Conservation (phyloP, 2,113 vertebrate species). For the Centrocercus urophasianus region DNA sequence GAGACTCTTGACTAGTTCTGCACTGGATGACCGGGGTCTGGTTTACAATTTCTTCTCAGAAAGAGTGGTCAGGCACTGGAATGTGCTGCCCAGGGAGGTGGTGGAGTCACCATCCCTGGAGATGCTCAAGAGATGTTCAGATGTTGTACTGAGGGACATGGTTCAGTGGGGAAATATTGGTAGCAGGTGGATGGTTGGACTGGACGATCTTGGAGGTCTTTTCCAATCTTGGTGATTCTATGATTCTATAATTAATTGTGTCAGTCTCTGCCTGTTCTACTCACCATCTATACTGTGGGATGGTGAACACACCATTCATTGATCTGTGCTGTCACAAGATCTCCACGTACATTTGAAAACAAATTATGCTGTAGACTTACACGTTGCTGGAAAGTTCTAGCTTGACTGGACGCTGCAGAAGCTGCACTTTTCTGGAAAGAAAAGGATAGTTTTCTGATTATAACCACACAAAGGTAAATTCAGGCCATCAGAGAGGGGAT, state of each 20-base stretch:
- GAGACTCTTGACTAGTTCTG: not conserved
- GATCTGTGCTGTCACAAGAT: not conserved
- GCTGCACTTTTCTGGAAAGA: conserved; percentile 31
- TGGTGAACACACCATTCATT: not conserved
- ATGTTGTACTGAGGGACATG: too few species aligned
- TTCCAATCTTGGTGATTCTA: too few species aligned
- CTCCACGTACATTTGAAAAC: not conserved
- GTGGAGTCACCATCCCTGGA: too few species aligned
- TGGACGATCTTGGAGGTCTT: too few species aligned
- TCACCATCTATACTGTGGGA: not conserved
- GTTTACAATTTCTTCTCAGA: not conserved
- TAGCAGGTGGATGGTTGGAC: too few species aligned
- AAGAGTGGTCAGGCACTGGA: too few species aligned
- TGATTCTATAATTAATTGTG: not conserved
- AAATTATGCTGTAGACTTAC: conserved; percentile 35
- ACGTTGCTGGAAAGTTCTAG: not conserved
- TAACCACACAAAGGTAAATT: not conserved
- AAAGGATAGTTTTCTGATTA: not conserved
- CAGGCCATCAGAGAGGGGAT: not conserved
- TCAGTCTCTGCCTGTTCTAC: not conserved
- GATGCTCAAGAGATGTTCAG: too few species aligned
- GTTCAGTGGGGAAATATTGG: too few species aligned
- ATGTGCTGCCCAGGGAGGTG: too few species aligned
- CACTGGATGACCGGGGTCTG: not conserved
- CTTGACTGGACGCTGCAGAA: not conserved